Base-by-base conservation (phyloP, 2,797 vertebrate species). In the Limnodromus scolopaceus region DNA sequence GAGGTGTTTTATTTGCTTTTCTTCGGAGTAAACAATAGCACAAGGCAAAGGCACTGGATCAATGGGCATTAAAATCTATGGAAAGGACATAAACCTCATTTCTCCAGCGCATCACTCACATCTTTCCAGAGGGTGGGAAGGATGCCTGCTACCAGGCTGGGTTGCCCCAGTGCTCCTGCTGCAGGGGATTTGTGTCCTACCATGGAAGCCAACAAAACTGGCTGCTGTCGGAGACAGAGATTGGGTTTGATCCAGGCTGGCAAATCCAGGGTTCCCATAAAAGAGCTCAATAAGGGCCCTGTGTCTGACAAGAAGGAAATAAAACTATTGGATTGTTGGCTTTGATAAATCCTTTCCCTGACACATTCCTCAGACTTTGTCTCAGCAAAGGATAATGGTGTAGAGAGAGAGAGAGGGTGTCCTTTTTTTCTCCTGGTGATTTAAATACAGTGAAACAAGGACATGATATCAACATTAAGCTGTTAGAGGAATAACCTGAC, bases 271-370 rank as follows among this genome's bases (percentile, higher is more conserved):
- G 58, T 32, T 88, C 80, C 76, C 84, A 4, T 65, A 58, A 86
- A 92, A 86, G 69, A 95, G 83, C 83, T 91, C 80, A 94, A 74
- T 76, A 90, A 92, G 93, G 72, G 45, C 74, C 58, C 77, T 53
- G 45, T n/a, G 54, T 89, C 84, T 92, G 79, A 94, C 87, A 93
- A 95, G 89, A 78, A 95, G 57, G 68, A 94, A 96, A 90, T 80
- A 92, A 93, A 96, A 93, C 91, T 78, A 64, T 49, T 66, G 91
- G 79, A 61, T 87, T 94, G 83, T 66, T 95, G 80, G 85, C 87
- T 95, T 93, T 95, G 95, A 97, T 92, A 95, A 96, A 95, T 95
- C 66, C 80, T 88, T 87, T 94, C 48, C 66, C 87, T 76, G 90
- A 87, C 89, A 90, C 77, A 46, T 92, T 90, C 69, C 70, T 87